These are phyloP conservation scores for Eupsittula cactorum DNA, from an alignment of 2,113 vertebrate species.

Conservation along the genomic window DNA sequence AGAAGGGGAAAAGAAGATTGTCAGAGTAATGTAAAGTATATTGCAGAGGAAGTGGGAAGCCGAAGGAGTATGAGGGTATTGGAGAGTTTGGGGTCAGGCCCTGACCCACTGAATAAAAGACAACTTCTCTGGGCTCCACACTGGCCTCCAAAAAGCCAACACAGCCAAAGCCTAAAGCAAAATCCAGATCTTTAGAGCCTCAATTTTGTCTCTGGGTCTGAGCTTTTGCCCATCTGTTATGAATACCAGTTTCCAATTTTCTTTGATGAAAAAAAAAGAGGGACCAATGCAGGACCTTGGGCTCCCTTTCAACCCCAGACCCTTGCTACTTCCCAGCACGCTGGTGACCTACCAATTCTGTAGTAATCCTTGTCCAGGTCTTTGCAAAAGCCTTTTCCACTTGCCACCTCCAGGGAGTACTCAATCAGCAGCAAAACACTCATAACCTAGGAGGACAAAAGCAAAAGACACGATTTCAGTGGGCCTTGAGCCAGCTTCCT, in stretches of 20 bases:
- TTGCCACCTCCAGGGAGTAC: slow-evolving; percentile 73
- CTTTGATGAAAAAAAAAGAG: not conserved
- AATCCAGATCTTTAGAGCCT: not conserved
- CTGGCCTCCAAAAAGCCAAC: not conserved
- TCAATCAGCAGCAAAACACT: slow-evolving; percentile 71
- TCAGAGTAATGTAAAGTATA: not conserved
- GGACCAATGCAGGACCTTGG: not conserved
- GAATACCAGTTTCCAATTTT: not conserved
- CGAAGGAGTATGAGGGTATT: not conserved
- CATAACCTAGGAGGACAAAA: slow-evolving; percentile 64
- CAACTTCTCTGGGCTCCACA: not conserved
- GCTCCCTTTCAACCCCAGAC: not conserved
- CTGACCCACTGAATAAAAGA: not conserved
- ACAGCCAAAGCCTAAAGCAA: not conserved
- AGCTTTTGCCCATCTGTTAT: not conserved
- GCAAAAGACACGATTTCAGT: not conserved
- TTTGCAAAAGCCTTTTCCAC: slow-evolving; percentile 62
- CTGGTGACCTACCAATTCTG: slow-evolving; percentile 60
- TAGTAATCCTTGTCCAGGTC: slow-evolving; percentile 62
- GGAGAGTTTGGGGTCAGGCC: not conserved
- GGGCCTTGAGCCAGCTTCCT: not conserved
- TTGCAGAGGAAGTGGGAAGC: not conserved
- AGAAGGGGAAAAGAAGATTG: not conserved
- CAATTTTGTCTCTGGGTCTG: not conserved
- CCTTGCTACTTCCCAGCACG: not conserved